phyloP scores from a whole-genome alignment of 2,888 invertebrate genomes.

The Metellina segmentata region DNA sequence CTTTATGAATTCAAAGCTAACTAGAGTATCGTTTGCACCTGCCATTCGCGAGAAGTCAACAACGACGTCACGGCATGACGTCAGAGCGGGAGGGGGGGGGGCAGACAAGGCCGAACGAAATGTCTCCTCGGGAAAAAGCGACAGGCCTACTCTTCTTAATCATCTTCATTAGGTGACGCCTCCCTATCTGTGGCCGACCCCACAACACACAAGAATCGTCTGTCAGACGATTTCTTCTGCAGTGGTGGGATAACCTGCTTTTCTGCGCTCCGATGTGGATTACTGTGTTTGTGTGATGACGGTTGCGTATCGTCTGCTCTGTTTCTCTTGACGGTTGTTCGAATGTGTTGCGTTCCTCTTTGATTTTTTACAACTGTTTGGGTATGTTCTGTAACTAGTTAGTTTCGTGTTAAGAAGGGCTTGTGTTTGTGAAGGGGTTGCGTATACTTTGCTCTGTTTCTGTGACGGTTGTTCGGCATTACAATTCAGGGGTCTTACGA shows the following conservation, averaged over 20 bases:
- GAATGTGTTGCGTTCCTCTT: not conserved
- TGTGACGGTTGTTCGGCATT: no score
- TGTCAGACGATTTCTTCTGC: not conserved
- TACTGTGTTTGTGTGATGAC: not conserved
- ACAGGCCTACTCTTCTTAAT: constrained; percentile 21
- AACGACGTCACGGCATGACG: not conserved
- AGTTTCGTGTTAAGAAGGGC: not conserved
- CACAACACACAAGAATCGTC: not conserved
- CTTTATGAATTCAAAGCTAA: not conserved
- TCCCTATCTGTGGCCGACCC: not conserved
- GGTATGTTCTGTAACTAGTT: not conserved
- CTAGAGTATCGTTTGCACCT: not conserved
- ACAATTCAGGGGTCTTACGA: no score
- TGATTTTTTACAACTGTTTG: not conserved
- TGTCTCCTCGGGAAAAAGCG: not conserved
- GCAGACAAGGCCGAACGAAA: constrained; percentile 12
- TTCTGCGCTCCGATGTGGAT: not conserved
- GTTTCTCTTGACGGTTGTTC: not conserved
- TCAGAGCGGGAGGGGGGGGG: not conserved
- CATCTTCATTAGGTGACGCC: constrained; percentile 31
- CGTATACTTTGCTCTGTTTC: no score
- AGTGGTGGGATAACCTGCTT: constrained; percentile 25
- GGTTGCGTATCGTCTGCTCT: constrained; percentile 8
- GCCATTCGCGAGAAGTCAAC: not conserved
- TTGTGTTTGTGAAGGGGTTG: no score